Percentiles rank a stretch among this genome's conserved stretches.
Conservation (phyloP, 1,140 invertebrate species). For the Chelonus insularis region DNA sequence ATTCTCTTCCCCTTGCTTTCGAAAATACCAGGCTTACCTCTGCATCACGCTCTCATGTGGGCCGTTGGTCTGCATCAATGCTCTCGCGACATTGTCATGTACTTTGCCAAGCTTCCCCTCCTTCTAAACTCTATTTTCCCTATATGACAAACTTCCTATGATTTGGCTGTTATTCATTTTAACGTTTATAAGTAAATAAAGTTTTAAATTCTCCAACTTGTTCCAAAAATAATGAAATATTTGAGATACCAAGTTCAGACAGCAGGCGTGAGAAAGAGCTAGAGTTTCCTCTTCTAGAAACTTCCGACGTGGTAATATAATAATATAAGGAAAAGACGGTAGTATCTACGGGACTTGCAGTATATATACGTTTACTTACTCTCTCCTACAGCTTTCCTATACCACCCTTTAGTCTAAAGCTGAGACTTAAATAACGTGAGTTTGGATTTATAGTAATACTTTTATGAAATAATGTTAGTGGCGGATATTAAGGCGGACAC, state of each 20-base stretch:
- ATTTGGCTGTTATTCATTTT: not conserved
- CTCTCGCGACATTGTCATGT: conserved; percentile 44
- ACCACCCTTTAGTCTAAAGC: no score
- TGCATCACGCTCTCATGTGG: conserved; percentile 33
- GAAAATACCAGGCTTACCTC: conserved; percentile 47
- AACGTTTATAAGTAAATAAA: conserved; percentile 47
- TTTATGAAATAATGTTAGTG: conserved; percentile 63
- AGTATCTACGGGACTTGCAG: conserved; percentile 6
- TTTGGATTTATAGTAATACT: conserved; percentile 62
- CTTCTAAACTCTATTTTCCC: conserved; percentile 8
- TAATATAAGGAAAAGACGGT: conserved; percentile 28
- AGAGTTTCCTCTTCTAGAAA: conserved; percentile 21
- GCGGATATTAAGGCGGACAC: conserved; percentile 58
- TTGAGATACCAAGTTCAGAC: conserved; percentile 35
- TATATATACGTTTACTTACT: not conserved
- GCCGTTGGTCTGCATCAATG: conserved; percentile 55
- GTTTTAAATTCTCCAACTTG: conserved; percentile 54
- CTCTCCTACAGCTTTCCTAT: conserved; percentile 9
- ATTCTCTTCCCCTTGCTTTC: conserved; percentile 23
- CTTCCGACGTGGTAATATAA: conserved; percentile 21
- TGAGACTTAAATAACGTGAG: conserved; percentile 58
- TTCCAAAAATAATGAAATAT: conserved; percentile 47
- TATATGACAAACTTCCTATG: no score
- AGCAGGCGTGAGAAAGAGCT: conserved; percentile 36
- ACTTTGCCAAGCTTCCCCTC: conserved; percentile 34